Evolutionary conservation across 2,797 vertebrate species (phyloP).

Genomic region (Thripadectes ignobilis): DNA sequence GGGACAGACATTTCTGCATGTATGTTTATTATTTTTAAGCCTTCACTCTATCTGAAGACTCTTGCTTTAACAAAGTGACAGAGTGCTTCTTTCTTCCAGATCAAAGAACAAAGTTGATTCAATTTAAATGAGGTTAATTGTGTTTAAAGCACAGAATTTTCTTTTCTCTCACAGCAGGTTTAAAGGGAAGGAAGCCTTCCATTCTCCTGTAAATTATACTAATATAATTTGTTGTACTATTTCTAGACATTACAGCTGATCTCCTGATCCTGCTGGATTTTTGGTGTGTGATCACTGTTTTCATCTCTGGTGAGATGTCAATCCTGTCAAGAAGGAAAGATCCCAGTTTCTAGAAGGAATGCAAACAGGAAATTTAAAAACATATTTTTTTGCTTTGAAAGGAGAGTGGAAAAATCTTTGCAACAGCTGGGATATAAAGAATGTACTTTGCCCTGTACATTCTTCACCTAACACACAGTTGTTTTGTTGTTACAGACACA

Average conservation of each 20-base stretch:
- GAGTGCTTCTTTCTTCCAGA: neutral
- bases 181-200: neutral
- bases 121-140: neutral
- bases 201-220: neutral
- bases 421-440: neutral
- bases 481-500: neutral
- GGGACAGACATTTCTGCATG: neutral
- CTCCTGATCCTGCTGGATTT: neutral
- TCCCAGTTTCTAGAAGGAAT: neutral
- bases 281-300: neutral
- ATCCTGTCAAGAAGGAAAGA: neutral
- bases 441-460: neutral
- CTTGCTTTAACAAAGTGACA: neutral
- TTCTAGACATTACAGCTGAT: neutral
- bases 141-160: fast-evolving
- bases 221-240: neutral
- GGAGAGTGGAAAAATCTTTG: neutral
- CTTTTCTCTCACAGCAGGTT: neutral
- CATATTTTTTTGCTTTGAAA: neutral
- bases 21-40: neutral
- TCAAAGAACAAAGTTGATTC: neutral
- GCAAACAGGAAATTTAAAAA: neutral
- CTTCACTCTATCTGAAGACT: neutral
- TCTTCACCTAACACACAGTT: neutral
- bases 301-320: neutral